phyloP scores from a whole-genome alignment of 2,888 invertebrate genomes.

The Plemyria rubiginata region DNA sequence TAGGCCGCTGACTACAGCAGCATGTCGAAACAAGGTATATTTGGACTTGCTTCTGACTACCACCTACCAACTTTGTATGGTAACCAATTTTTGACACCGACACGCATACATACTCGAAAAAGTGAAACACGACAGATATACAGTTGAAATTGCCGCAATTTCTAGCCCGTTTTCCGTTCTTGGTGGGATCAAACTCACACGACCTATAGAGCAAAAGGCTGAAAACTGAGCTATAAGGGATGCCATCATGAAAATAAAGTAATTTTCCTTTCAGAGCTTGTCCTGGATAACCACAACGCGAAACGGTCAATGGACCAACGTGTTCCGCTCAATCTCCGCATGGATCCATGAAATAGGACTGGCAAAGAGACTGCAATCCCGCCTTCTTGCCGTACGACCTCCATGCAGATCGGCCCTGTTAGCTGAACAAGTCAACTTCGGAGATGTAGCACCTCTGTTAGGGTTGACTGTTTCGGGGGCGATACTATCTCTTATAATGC shows the following conservation, averaged over 20 bases:
- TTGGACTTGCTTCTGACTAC: too few relatives aligned
- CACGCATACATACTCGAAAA: too few relatives aligned
- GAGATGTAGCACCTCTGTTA: conserved; percentile 62
- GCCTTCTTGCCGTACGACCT: conserved; percentile 55
- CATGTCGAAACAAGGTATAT: too few relatives aligned
- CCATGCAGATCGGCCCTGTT: conserved; percentile 66
- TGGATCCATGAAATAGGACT: conserved; percentile 69
- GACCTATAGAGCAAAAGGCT: too few relatives aligned
- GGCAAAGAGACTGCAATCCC: conserved; percentile 54
- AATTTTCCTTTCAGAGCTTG: conserved; percentile 47
- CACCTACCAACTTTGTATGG: too few relatives aligned
- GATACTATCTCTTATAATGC: conserved; percentile 53
- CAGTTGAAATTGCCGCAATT: too few relatives aligned
- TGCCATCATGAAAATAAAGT: not conserved
- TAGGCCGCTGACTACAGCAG: too few relatives aligned
- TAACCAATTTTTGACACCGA: too few relatives aligned
- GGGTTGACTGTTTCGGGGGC: conserved; percentile 52
- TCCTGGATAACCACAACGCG: conserved; percentile 61
- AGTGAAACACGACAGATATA: too few relatives aligned
- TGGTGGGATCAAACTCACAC: too few relatives aligned
- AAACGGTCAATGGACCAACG: conserved; percentile 61
- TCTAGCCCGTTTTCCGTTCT: too few relatives aligned
- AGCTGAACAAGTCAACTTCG: conserved; percentile 69
- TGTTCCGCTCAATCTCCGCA: conserved; percentile 54
- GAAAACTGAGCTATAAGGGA: too few relatives aligned